A percentile compares a stretch with the other conserved stretches of the same genome.
Evolutionary conservation across 2,888 invertebrate genomes (phyloP).

Genomic region (Protonemura montana): DNA sequence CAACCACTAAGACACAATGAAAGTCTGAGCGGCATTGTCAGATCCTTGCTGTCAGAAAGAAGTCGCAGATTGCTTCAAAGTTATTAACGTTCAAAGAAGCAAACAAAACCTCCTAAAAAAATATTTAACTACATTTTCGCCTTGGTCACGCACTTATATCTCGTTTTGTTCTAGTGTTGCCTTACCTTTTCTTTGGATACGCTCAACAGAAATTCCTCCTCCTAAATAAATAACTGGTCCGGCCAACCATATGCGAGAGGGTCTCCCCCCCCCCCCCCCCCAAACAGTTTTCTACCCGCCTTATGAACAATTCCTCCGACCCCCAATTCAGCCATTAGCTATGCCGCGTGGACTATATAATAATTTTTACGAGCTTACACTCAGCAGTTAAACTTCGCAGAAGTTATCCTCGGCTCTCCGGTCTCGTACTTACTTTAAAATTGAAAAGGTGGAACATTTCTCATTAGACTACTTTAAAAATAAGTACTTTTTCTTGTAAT

Average conservation of each 20-base stretch:
- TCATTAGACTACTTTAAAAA: conserved; percentile 23
- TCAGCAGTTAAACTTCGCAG: neutral
- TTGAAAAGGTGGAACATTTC: conserved; percentile 25
- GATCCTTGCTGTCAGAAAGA: too few relatives aligned
- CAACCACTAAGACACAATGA: too few relatives aligned
- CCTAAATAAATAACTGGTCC: neutral
- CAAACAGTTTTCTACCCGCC: neutral
- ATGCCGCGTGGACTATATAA: neutral
- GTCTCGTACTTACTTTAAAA: neutral
- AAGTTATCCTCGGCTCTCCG: neutral
- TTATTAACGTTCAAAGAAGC: too few relatives aligned
- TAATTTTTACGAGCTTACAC: neutral
- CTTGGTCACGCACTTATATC: too few relatives aligned
- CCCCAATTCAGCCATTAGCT: neutral
- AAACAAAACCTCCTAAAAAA: too few relatives aligned
- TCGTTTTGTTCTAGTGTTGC: too few relatives aligned
- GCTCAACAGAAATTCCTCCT: too few relatives aligned
- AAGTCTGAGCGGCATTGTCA: too few relatives aligned
- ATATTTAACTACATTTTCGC: too few relatives aligned
- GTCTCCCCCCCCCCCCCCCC: too few relatives aligned
- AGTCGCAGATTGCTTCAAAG: too few relatives aligned
- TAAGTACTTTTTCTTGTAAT: conserved; percentile 8
- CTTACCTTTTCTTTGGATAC: too few relatives aligned
- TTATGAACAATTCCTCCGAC: neutral
- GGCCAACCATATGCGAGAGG: neutral